These are phyloP conservation scores for Andrena chrysosceles DNA, from an alignment of 2,888 invertebrate genomes.

Conservation along the genomic window DNA sequence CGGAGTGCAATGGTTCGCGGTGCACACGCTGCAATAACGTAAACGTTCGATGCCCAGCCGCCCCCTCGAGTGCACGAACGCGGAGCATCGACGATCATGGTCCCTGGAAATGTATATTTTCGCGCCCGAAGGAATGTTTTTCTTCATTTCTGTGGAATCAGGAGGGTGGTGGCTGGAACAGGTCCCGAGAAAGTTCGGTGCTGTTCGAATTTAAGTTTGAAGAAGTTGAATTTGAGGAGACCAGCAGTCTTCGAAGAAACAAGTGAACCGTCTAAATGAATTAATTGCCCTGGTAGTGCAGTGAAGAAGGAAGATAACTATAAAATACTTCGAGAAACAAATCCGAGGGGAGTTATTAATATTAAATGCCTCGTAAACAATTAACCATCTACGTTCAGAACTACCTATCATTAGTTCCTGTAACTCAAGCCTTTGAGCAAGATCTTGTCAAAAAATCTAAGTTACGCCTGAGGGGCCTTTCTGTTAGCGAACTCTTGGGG, in stretches of 20 bases:
- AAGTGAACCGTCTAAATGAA: background rate
- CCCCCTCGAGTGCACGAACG: background rate
- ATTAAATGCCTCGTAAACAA: too few species aligned
- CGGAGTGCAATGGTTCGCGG: constrained; percentile 27
- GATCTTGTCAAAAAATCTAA: too few species aligned
- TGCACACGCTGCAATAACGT: constrained; percentile 13
- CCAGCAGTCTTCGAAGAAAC: background rate
- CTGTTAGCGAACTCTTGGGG: constrained; percentile 1
- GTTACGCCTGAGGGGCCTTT: too few species aligned
- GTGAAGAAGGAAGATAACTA: background rate
- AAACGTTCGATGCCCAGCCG: constrained; percentile 17
- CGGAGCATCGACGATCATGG: background rate
- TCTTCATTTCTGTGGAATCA: background rate
- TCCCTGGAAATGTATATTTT: background rate
- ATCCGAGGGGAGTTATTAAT: background rate
- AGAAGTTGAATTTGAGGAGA: background rate
- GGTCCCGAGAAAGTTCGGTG: too few species aligned
- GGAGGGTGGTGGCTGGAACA: background rate
- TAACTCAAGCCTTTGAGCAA: too few species aligned
- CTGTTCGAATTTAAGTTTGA: background rate
- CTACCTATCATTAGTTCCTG: too few species aligned
- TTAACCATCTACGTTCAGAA: too few species aligned
- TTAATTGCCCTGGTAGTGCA: background rate
- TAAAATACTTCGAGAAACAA: background rate
- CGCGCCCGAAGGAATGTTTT: background rate